Evolutionary conservation across 1,140 invertebrate genomes (phyloP).

Genomic region (Reticulitermes speratus): DNA sequence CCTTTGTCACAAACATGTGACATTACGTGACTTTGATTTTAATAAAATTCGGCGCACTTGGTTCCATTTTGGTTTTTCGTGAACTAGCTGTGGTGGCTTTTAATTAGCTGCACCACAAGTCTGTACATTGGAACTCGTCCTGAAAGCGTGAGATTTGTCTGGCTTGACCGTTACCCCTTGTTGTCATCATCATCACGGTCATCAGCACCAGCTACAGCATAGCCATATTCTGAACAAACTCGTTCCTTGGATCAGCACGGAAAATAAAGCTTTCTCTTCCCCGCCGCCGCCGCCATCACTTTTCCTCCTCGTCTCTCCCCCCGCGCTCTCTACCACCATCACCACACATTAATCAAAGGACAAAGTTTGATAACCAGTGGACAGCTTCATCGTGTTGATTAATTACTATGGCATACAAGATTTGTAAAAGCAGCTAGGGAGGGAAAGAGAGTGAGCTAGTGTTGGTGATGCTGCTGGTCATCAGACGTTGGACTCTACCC

Average conservation of each 20-base stretch:
- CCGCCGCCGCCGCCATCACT: not conserved
- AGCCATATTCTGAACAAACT: not conserved
- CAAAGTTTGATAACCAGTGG: constrained; percentile 11
- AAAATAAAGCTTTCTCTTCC: not conserved
- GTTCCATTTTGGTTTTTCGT: too few species aligned
- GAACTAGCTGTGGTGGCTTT: not conserved
- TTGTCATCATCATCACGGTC: not conserved
- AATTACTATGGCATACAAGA: constrained; percentile 16
- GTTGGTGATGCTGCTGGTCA: not conserved
- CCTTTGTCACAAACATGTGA: too few species aligned
- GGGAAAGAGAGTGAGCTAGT: not conserved
- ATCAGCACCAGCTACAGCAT: not conserved
- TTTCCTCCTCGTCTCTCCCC: not conserved
- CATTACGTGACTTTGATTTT: too few species aligned
- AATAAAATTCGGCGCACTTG: too few species aligned
- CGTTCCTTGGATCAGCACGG: constrained; percentile 8
- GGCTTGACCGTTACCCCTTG: not conserved
- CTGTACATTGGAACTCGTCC: constrained; percentile 10
- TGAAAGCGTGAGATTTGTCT: not conserved
- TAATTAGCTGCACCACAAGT: not conserved
- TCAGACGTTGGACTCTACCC: not conserved
- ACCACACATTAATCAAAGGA: constrained; percentile 15
- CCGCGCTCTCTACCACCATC: not conserved
- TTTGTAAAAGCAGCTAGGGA: constrained; percentile 13
- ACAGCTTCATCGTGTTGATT: constrained; percentile 9